Percentiles rank a stretch among this genome's conserved stretches.
phyloP scores from a whole-genome alignment of 2,113 vertebrate genomes.

The Corydoras sp. region DNA sequence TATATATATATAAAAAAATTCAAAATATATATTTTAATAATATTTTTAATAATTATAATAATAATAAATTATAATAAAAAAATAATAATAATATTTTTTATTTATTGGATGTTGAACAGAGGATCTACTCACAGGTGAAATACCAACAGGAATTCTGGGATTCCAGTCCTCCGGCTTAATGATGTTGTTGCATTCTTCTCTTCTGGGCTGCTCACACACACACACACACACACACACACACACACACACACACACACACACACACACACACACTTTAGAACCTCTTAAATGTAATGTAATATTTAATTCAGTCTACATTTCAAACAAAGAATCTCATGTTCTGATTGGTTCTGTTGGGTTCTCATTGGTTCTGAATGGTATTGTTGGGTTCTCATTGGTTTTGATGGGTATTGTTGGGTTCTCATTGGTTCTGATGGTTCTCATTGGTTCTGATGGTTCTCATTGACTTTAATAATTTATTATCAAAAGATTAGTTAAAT shows the following conservation, averaged over 20 bases:
- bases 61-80: background rate
- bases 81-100: background rate
- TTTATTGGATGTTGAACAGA: background rate
- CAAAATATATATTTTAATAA: too few species aligned
- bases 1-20: too few species aligned
- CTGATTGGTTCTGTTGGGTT: background rate
- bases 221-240: constrained; percentile 25
- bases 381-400: too few species aligned
- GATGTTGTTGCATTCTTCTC: constrained; percentile 71
- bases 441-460: too few species aligned
- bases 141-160: constrained; percentile 72
- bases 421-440: too few species aligned
- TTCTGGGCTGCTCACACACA: constrained; percentile 60
- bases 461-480: too few species aligned
- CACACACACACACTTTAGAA: constrained; percentile 28
- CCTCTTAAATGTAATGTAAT: constrained; percentile 17
- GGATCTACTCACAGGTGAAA: constrained; percentile 66
- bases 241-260: constrained; percentile 11
- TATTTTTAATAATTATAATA: background rate
- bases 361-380: too few species aligned
- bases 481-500: too few species aligned
- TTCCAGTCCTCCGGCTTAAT: constrained; percentile 71
- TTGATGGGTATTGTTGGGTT: too few species aligned
- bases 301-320: constrained; percentile 20
- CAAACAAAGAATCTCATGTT: constrained; percentile 25